These are phyloP conservation scores for Tridacna crocea DNA, from an alignment of 2,888 invertebrate species.

Conservation along the genomic window DNA sequence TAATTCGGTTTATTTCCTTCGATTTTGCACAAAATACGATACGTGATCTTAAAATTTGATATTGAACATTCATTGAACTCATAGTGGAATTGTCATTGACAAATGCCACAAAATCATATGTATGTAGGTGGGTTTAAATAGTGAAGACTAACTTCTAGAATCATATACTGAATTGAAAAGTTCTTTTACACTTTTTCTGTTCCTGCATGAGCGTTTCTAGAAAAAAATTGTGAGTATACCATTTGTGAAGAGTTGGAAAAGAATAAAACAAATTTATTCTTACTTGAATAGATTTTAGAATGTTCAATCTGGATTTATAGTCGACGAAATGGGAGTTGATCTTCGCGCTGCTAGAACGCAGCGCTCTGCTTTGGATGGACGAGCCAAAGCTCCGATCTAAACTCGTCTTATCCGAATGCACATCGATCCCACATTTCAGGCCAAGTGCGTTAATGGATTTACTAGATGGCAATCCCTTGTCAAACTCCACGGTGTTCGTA, in stretches of 20 bases:
- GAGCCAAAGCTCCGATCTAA: constrained; percentile 4
- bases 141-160: too few relatives aligned
- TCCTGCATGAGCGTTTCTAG: too few relatives aligned
- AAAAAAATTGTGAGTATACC: too few relatives aligned
- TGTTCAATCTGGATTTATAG: constrained; percentile 32
- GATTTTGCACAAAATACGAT: too few relatives aligned
- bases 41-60: too few relatives aligned
- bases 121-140: too few relatives aligned
- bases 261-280: neutral
- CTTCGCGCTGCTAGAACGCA: constrained; percentile 14
- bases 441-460: neutral
- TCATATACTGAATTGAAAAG: too few relatives aligned
- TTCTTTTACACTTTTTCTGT: too few relatives aligned
- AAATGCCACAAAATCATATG: too few relatives aligned
- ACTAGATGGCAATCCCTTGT: neutral
- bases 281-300: constrained; percentile 47
- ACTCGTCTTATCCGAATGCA: neutral
- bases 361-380: neutral
- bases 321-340: constrained; percentile 18
- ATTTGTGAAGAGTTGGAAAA: neutral
- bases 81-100: too few relatives aligned
- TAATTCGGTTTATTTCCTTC: too few relatives aligned
- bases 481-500: neutral
- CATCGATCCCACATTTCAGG: neutral
- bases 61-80: too few relatives aligned